Conservation (phyloP, 2,797 vertebrate species). For the Poeciliopsis presidionis region DNA sequence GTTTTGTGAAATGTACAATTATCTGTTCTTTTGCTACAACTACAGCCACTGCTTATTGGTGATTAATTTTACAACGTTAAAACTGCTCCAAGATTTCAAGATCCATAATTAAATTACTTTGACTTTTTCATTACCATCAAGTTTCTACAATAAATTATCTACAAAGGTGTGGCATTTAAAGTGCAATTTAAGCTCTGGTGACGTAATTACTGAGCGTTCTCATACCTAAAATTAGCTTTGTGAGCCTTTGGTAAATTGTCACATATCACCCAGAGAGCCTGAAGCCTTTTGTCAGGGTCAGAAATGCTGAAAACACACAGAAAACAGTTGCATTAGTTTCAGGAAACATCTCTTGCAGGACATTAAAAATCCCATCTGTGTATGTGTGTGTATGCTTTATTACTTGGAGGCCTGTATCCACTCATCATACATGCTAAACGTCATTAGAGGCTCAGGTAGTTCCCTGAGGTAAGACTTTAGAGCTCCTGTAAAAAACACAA, state of each 20-base stretch:
- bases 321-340: slow-evolving; percentile 20
- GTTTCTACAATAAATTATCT: background rate
- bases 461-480: slow-evolving; percentile 97
- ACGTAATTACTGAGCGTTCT: slow-evolving; percentile 1
- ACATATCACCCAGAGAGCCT: slow-evolving; percentile 93
- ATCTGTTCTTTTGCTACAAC: background rate
- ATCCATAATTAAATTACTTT: background rate
- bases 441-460: slow-evolving; percentile 96
- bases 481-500: slow-evolving; percentile 84
- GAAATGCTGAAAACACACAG: slow-evolving; percentile 81
- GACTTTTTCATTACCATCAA: background rate
- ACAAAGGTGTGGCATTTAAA: background rate
- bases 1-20: background rate
- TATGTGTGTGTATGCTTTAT: slow-evolving; percentile 44
- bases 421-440: slow-evolving; percentile 91
- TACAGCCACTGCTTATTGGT: background rate
- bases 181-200: background rate
- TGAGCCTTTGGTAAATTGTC: slow-evolving; percentile 91
- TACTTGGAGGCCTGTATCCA: slow-evolving; percentile 95
- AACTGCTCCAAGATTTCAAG: background rate
- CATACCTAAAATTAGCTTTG: slow-evolving; percentile 86
- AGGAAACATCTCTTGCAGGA: slow-evolving; percentile 26
- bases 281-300: slow-evolving; percentile 93
- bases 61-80: background rate
- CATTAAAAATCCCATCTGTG: slow-evolving; percentile 10